Conservation (phyloP, 2,888 invertebrate species). For the Lapara coniferarum region DNA sequence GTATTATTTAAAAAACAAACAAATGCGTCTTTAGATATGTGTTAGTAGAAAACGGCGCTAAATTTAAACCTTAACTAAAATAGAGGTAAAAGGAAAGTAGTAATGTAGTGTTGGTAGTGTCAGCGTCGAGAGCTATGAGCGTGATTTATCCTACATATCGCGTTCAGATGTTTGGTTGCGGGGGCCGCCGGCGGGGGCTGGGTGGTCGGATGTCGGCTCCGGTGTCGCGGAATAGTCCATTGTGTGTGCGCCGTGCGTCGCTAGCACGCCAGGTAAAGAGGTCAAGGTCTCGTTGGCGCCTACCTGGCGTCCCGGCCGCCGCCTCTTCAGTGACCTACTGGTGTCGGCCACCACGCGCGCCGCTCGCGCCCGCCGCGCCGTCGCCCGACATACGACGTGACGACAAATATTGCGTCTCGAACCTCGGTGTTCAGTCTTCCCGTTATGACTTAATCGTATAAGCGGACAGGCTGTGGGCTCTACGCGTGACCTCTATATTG, state of each 20-base stretch:
- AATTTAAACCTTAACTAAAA: neutral
- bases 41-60: neutral
- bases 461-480: slow-evolving; percentile 26
- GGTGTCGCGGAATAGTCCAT: slow-evolving; percentile 74
- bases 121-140: neutral
- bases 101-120: neutral
- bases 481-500: slow-evolving; percentile 36
- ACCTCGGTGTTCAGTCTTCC: slow-evolving; percentile 29
- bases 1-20: too few species aligned
- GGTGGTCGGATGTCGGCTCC: slow-evolving; percentile 60
- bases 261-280: slow-evolving; percentile 59
- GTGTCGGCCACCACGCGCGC: slow-evolving; percentile 12
- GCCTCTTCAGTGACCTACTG: slow-evolving; percentile 49
- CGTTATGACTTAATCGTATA: slow-evolving; percentile 31
- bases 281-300: slow-evolving; percentile 77
- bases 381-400: slow-evolving; percentile 23
- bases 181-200: slow-evolving; percentile 42
- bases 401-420: slow-evolving; percentile 6
- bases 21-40: neutral
- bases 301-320: slow-evolving; percentile 62
- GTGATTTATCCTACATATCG: neutral
- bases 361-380: neutral
- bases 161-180: slow-evolving; percentile 16
- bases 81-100: neutral
- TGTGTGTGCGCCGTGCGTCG: slow-evolving; percentile 55